Evolutionary conservation across 2,888 invertebrate species (phyloP).

Genomic region (Lasioglossum vierecki): DNA sequence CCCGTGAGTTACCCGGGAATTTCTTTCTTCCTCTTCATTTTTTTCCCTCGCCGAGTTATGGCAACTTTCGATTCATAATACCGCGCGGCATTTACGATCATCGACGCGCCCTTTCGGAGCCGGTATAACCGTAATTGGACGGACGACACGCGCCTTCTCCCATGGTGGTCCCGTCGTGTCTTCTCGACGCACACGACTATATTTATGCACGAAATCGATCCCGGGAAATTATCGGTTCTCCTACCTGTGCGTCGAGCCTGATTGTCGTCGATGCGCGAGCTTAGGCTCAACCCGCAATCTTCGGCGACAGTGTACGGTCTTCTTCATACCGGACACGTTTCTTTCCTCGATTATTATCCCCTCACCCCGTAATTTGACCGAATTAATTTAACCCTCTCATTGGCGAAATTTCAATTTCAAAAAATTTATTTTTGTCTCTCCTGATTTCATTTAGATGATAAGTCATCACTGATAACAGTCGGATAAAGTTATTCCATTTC

Average conservation of each 20-base stretch:
- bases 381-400: neutral
- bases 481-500: neutral
- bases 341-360: neutral
- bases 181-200: constrained; percentile 43
- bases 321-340: neutral
- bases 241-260: constrained; percentile 37
- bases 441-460: neutral
- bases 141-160: constrained; percentile 67
- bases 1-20: neutral
- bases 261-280: constrained; percentile 40
- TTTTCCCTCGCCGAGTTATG: neutral
- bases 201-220: constrained; percentile 54
- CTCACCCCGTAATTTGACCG: neutral
- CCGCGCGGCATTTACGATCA: constrained; percentile 9
- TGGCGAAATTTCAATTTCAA: neutral
- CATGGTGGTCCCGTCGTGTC: constrained; percentile 68
- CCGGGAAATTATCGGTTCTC: constrained; percentile 58
- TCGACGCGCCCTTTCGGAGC: constrained; percentile 18
- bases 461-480: too few relatives aligned
- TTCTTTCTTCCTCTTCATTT: neutral
- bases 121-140: constrained; percentile 58
- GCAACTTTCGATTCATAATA: constrained; percentile 6
- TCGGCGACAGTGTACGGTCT: neutral
- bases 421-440: neutral
- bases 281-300: constrained; percentile 36